Conservation (phyloP, 2,113 vertebrate genomes). For the Synchiropus splendidus region DNA sequence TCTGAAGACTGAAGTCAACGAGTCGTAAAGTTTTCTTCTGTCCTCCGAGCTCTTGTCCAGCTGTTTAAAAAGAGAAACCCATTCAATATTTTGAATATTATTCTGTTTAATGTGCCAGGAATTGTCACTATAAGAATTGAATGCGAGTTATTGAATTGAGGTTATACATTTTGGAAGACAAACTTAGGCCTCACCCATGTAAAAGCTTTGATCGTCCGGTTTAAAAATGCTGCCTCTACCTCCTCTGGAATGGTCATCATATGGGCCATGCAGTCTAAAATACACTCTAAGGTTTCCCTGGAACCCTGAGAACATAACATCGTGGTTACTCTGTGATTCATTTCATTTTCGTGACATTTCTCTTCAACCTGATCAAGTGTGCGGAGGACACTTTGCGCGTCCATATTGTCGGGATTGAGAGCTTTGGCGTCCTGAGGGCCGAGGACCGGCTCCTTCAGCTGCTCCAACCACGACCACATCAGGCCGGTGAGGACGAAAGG, state of each 20-base stretch:
- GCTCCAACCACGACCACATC: slow-evolving; percentile 97
- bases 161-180: background rate
- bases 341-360: background rate
- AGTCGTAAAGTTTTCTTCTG: slow-evolving; percentile 64
- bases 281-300: slow-evolving; percentile 76
- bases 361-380: slow-evolving; percentile 73
- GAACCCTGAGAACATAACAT: slow-evolving; percentile 64
- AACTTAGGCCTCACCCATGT: slow-evolving; percentile 71
- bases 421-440: slow-evolving; percentile 64
- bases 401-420: slow-evolving; percentile 55
- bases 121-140: no score
- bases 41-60: slow-evolving; percentile 63
- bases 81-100: background rate
- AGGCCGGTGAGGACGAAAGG: slow-evolving; percentile 84
- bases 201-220: slow-evolving; percentile 78
- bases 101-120: no score
- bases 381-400: slow-evolving; percentile 66
- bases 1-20: slow-evolving; percentile 71
- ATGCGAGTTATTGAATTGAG: no score
- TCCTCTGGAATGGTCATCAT: slow-evolving; percentile 69
- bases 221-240: slow-evolving; percentile 77
- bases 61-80: slow-evolving; percentile 57
- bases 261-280: slow-evolving; percentile 79
- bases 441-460: slow-evolving; percentile 85
- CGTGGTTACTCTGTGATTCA: background rate